Conservation (phyloP, 2,888 invertebrate species). For the Protodeltote pygarga region DNA sequence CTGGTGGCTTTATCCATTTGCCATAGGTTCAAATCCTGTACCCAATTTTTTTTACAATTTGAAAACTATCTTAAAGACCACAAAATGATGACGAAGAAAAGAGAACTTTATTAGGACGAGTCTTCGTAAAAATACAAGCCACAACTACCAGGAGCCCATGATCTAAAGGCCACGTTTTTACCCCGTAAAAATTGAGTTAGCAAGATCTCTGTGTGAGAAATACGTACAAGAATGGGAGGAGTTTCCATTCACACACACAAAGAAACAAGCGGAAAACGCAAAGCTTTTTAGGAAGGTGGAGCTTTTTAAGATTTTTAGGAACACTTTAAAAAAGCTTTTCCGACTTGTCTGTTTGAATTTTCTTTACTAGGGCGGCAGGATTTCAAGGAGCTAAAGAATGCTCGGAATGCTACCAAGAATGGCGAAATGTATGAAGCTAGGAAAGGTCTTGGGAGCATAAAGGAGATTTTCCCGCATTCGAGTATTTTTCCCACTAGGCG, state of each 20-base stretch:
- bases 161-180: too few relatives aligned
- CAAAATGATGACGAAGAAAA: too few relatives aligned
- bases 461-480: slow-evolving; percentile 85
- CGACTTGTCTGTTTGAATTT: slow-evolving; percentile 83
- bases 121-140: slow-evolving; percentile 70
- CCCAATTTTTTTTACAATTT: too few relatives aligned
- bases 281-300: slow-evolving; percentile 39
- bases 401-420: slow-evolving; percentile 59
- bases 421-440: slow-evolving; percentile 49
- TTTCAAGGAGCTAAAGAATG: slow-evolving; percentile 65
- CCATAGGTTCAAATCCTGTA: too few relatives aligned
- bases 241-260: slow-evolving; percentile 49
- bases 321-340: slow-evolving; percentile 81
- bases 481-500: slow-evolving; percentile 81
- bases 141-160: slow-evolving; percentile 64
- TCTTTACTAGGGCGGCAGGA: slow-evolving; percentile 72
- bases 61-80: too few relatives aligned
- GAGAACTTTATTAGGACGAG: slow-evolving; percentile 31
- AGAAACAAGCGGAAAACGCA: not conserved
- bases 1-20: too few relatives aligned
- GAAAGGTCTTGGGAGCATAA: slow-evolving; percentile 63
- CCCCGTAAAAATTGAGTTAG: too few relatives aligned
- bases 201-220: too few relatives aligned
- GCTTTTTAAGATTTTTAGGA: slow-evolving; percentile 69
- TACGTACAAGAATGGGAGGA: slow-evolving; percentile 49